Base-by-base conservation (phyloP, 2,888 invertebrate species). In the Tortrix viridana region DNA sequence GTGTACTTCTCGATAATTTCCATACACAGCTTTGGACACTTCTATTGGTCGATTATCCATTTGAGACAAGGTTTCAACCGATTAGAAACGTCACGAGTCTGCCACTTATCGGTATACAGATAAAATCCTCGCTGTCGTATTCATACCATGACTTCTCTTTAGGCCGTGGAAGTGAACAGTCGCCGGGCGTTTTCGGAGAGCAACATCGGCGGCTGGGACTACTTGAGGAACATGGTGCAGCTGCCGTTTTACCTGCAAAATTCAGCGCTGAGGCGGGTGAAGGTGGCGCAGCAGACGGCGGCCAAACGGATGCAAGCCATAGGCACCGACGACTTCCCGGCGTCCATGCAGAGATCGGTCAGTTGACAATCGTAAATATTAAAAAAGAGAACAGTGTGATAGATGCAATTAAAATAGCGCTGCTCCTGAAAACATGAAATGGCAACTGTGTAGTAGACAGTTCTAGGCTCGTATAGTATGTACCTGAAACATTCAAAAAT, bases 241-340 rank as follows among this genome's bases (percentile, higher is more conserved):
- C 93, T 99, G 76, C 99, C 99, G 0, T 99, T 99, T 89, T 99
- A 98, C 86, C 93, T 99, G 63, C 99, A 99, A 92, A 99, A 98
- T 89, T 98, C 98, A 0, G 98, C 98, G 9, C 88, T 99, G 65
- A 94, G 98, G 1, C 95, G 97, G 74, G 97, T 98, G 2, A 97
- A 97, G 84, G 93, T 95, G 5, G 97, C 98, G 0, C 97, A 97
- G 85, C 96, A 96, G 83, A 95, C 96, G 0, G 96, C 97, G 0
- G 84, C 93, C 3, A 82, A 75, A 41, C 78, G 92, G 18, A 83
- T 92, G 67, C 93, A 89, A 65, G 76, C 92, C 47, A 77, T 93
- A 58, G 88, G 89, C 52, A 89, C 90, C 0, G 95, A 95, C 60
- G 95, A 91, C 68, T 85, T 92, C 69, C 82, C 90, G n/a, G 83